Conservation (phyloP, 2,797 vertebrate genomes). For the Mus caroli region DNA sequence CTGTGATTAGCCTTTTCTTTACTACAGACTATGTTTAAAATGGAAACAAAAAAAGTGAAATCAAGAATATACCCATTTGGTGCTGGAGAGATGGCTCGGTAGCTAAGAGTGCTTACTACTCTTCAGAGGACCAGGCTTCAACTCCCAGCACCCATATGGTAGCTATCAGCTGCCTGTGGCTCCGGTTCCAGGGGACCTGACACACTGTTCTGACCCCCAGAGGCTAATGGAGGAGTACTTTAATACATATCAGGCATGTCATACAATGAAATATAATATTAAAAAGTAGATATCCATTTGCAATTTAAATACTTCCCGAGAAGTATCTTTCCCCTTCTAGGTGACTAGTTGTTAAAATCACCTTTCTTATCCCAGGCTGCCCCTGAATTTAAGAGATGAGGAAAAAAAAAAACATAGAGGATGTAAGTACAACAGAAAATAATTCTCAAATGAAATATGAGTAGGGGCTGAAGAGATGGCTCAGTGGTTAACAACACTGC, state of each 20-base stretch:
- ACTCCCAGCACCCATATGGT: not conserved
- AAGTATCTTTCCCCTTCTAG: not conserved
- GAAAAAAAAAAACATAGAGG: conserved; percentile 33
- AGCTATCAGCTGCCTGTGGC: not conserved
- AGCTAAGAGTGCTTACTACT: not conserved
- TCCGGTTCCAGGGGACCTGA: not conserved
- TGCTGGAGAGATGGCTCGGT: not conserved
- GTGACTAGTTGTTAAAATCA: conserved; percentile 56
- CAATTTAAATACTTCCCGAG: conserved; percentile 14
- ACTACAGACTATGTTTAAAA: not conserved
- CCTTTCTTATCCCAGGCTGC: not conserved
- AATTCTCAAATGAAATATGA: conserved; percentile 62
- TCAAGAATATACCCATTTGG: not conserved
- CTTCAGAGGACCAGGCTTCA: not conserved
- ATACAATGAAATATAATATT: not conserved
- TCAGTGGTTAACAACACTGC: not conserved
- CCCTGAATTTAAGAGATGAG: not conserved
- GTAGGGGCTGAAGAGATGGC: not conserved
- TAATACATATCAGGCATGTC: not conserved
- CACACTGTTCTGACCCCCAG: not conserved
- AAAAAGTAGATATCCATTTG: not conserved
- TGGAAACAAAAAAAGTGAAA: not conserved
- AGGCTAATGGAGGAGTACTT: not conserved
- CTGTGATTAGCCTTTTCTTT: not conserved
- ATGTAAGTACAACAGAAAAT: conserved; percentile 13